Conservation (phyloP, 35 echinoderm and acorn worm species). For the Stichopus chloronotus region DNA sequence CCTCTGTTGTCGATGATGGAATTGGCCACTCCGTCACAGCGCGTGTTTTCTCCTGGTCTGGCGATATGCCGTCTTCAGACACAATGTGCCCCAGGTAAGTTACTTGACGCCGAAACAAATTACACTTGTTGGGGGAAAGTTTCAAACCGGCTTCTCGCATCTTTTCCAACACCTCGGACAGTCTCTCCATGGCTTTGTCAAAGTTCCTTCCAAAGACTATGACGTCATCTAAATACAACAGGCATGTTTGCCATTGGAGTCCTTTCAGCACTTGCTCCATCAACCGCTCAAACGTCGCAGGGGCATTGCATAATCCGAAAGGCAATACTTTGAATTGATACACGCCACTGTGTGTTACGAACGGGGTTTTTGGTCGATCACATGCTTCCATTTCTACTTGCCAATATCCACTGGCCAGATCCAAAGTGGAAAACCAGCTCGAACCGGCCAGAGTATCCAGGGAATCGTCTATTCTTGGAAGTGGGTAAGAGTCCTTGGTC, state of each 20-base stretch:
- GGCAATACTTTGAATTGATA: conserved; percentile 41
- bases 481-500: conserved; percentile 62
- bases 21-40: conserved; percentile 57
- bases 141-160: conserved; percentile 52
- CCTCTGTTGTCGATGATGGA: conserved; percentile 19
- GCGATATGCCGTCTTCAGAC: conserved; percentile 19
- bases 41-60: conserved; percentile 28
- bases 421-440: too few species aligned
- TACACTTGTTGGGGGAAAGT: conserved; percentile 54
- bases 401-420: too few species aligned
- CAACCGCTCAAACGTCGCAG: too few species aligned
- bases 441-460: too few species aligned
- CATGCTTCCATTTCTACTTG: conserved; percentile 27
- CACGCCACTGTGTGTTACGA: not conserved
- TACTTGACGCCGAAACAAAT: conserved; percentile 45
- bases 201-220: too few species aligned
- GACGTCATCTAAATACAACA: too few species aligned
- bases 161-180: too few species aligned
- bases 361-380: conserved; percentile 44
- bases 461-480: conserved; percentile 63
- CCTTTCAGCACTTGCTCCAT: too few species aligned
- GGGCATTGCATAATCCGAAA: conserved; percentile 7
- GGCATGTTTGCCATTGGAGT: too few species aligned
- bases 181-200: too few species aligned
- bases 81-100: conserved; percentile 67